These are phyloP conservation scores for Drosophila melanosoma DNA, from an alignment of 2,888 invertebrate genomes.

Conservation along the genomic window DNA sequence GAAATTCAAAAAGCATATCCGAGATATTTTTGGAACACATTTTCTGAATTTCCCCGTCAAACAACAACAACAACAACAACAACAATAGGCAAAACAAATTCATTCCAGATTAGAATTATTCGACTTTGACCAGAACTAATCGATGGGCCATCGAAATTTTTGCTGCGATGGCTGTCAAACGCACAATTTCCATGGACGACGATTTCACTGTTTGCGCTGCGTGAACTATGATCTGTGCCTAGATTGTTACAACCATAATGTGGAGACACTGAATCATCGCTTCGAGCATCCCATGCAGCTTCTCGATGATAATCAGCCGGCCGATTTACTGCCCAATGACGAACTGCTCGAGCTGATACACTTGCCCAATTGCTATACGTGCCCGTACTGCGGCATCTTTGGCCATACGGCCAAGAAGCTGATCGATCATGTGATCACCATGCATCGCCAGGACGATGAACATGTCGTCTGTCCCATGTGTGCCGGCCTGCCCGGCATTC, in stretches of 20 bases:
- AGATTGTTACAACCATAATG: constrained; percentile 57
- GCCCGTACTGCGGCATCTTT: constrained; percentile 59
- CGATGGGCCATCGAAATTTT: constrained; percentile 60
- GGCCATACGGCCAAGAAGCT: constrained; percentile 65
- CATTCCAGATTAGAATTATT: background rate
- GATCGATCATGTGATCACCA: constrained; percentile 59
- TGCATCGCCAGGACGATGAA: constrained; percentile 48
- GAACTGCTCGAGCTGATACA: constrained; percentile 57
- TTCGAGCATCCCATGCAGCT: constrained; percentile 72
- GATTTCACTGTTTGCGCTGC: constrained; percentile 69
- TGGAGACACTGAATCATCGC: constrained; percentile 53
- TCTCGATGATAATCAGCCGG: constrained; percentile 29
- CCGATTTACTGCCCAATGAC: constrained; percentile 40
- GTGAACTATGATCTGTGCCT: constrained; percentile 67
- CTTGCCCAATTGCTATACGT: constrained; percentile 66
- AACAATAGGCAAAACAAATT: background rate
- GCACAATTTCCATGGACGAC: constrained; percentile 58
- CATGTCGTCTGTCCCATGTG: constrained; percentile 71
- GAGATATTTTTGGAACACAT: constrained; percentile 35
- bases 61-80: constrained; percentile 13
- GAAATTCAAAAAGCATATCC: constrained; percentile 50
- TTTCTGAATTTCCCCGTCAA: constrained; percentile 22
- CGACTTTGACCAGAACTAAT: background rate
- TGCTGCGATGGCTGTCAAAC: constrained; percentile 68
- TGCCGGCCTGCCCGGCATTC: constrained; percentile 50